Conservation (phyloP, 2,888 invertebrate species). For the Acanthosepion esculentum region DNA sequence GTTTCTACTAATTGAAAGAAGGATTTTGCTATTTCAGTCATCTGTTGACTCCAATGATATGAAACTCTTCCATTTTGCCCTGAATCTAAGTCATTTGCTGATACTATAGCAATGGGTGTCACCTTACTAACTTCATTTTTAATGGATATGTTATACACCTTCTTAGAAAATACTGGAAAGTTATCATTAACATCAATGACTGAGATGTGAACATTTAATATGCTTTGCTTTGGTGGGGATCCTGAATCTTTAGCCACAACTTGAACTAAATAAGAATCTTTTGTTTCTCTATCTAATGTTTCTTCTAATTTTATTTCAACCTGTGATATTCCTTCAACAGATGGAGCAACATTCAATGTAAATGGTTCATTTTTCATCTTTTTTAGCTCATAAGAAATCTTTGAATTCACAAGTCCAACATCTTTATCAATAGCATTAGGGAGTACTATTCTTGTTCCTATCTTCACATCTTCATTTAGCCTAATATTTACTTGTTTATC, state of each 20-base stretch:
- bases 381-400: not conserved
- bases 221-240: not conserved
- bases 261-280: not conserved
- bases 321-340: not conserved
- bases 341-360: not conserved
- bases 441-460: not conserved
- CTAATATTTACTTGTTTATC: not conserved
- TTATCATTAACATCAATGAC: slow-evolving; percentile 36
- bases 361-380: slow-evolving; percentile 23
- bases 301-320: not conserved
- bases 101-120: not conserved
- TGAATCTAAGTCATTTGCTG: slow-evolving; percentile 33
- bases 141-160: slow-evolving; percentile 15
- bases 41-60: slow-evolving; percentile 6
- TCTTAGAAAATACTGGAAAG: slow-evolving; percentile 36
- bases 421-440: slow-evolving; percentile 39
- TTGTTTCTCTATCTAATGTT: not conserved
- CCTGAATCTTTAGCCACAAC: slow-evolving; percentile 38
- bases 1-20: not conserved
- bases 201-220: slow-evolving; percentile 11
- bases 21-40: not conserved
- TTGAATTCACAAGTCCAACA: not conserved
- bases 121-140: not conserved
- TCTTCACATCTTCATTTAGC: not conserved
- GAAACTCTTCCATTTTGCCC: slow-evolving; percentile 34